phyloP scores from a whole-genome alignment of 2,113 vertebrate genomes.

The Amphiprion percula region DNA sequence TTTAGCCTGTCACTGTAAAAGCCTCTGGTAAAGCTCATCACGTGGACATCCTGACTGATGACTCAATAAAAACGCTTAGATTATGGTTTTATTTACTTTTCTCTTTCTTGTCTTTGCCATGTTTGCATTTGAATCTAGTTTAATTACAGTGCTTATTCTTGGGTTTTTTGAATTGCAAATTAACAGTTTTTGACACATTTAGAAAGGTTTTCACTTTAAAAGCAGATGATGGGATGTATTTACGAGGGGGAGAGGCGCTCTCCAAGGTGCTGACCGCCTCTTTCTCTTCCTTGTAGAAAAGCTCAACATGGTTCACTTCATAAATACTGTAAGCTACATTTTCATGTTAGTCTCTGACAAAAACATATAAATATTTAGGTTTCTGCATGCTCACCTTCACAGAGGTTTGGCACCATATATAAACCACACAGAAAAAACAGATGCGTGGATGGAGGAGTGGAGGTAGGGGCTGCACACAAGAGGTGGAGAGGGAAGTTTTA shows the following conservation, averaged over 20 bases:
- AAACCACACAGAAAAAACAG: neutral
- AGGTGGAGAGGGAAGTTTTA: slow-evolving; percentile 13
- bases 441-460: slow-evolving; percentile 5
- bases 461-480: neutral
- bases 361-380: slow-evolving; percentile 51
- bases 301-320: slow-evolving; percentile 32
- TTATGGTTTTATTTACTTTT: neutral
- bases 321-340: slow-evolving; percentile 61
- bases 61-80: slow-evolving; percentile 65
- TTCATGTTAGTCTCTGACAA: neutral
- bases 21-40: slow-evolving; percentile 43
- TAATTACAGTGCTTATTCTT: neutral
- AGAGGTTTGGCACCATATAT: slow-evolving; percentile 1
- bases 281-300: slow-evolving; percentile 33
- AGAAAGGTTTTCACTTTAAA: neutral
- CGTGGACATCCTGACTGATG: slow-evolving; percentile 47
- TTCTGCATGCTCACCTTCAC: neutral
- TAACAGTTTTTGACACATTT: neutral
- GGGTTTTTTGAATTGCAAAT: neutral
- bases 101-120: neutral
- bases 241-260: slow-evolving; percentile 28
- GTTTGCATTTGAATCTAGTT: neutral
- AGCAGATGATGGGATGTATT: slow-evolving; percentile 9
- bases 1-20: slow-evolving; percentile 28
- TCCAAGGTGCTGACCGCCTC: slow-evolving; percentile 63